These are phyloP conservation scores for Tyria jacobaeae DNA, from an alignment of 2,888 invertebrate species.

Conservation along the genomic window DNA sequence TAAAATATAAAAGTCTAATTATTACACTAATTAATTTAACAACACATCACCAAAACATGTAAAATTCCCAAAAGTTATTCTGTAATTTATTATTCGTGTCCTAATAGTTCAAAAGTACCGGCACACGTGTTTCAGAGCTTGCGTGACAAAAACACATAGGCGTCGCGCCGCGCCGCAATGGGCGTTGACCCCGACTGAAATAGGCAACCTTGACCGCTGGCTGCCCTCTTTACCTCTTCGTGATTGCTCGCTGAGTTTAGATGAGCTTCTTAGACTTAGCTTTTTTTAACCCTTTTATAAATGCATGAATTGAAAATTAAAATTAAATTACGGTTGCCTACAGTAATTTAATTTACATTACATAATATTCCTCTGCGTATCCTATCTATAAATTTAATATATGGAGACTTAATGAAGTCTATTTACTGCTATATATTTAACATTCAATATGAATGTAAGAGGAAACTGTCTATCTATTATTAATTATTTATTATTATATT, in stretches of 20 bases:
- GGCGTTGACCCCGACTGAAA: slow-evolving; percentile 73
- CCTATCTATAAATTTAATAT: too few species aligned
- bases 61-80: slow-evolving; percentile 26
- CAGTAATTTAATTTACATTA: too few species aligned
- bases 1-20: too few species aligned
- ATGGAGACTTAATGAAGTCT: too few species aligned
- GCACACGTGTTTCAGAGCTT: slow-evolving; percentile 64
- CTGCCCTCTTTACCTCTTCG: slow-evolving; percentile 54
- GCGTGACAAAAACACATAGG: slow-evolving; percentile 68
- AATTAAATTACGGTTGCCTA: too few species aligned
- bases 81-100: slow-evolving; percentile 38
- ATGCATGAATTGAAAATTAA: neutral
- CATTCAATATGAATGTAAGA: too few species aligned
- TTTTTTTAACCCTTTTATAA: neutral
- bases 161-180: slow-evolving; percentile 52
- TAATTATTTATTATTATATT: too few species aligned
- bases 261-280: neutral
- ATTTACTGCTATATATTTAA: too few species aligned
- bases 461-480: too few species aligned
- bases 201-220: slow-evolving; percentile 78
- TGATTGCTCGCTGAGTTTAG: slow-evolving; percentile 10
- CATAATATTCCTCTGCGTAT: too few species aligned
- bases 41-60: slow-evolving; percentile 16
- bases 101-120: slow-evolving; percentile 36
- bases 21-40: slow-evolving; percentile 1